A percentile compares a stretch with the other conserved stretches of the same genome.
phyloP scores from a whole-genome alignment of 2,797 vertebrate genomes.

The Tinamus major region DNA sequence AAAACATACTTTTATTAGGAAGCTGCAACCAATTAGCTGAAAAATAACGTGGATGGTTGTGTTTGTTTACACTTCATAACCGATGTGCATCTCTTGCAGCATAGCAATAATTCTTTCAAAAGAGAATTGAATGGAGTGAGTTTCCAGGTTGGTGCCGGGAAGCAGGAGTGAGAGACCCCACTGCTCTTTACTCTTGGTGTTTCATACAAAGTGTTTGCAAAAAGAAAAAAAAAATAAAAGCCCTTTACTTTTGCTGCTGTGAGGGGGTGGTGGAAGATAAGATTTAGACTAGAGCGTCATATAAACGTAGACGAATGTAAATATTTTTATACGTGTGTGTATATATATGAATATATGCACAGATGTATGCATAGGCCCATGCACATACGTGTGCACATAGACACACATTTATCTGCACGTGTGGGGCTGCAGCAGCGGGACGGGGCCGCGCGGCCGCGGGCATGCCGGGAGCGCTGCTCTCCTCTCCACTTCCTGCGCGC shows the following conservation, averaged over 20 bases:
- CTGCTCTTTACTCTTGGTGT: background rate
- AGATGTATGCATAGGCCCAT: too few species aligned
- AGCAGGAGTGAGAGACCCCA: fast-evolving
- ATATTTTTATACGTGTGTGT: too few species aligned
- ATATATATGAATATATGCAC: too few species aligned
- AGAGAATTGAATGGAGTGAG: background rate
- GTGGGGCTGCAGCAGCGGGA: too few species aligned
- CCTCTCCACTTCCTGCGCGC: too few species aligned
- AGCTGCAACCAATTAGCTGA: background rate
- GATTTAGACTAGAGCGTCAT: too few species aligned
- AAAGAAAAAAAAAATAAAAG: background rate
- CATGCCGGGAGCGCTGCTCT: too few species aligned
- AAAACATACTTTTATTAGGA: background rate
- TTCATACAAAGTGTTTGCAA: background rate
- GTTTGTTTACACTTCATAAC: background rate
- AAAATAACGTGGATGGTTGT: background rate
- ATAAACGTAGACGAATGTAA: too few species aligned
- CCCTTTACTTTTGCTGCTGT: fast-evolving
- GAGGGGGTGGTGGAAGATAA: background rate
- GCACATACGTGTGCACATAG: too few species aligned
- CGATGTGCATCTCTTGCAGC: background rate
- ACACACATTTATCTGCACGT: too few species aligned
- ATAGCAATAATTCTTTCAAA: background rate
- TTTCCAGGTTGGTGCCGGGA: background rate
- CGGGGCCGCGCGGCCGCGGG: too few species aligned